These are phyloP conservation scores for Piezodorus guildinii DNA, from an alignment of 1,140 invertebrate genomes.

Conservation along the genomic window DNA sequence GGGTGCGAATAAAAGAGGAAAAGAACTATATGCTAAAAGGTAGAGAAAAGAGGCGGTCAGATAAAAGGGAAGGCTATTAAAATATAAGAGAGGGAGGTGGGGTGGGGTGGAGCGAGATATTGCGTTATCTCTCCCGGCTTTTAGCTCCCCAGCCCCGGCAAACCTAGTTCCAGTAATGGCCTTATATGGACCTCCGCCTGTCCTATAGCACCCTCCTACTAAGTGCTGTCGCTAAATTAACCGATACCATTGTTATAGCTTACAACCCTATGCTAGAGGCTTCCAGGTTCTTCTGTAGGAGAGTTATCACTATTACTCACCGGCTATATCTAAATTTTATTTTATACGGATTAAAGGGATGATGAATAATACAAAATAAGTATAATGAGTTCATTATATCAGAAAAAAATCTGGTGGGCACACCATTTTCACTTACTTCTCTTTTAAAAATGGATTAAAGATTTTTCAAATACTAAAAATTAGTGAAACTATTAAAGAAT, in stretches of 20 bases:
- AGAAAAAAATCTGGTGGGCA: too few relatives aligned
- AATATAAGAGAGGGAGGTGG: neutral
- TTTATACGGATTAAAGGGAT: too few relatives aligned
- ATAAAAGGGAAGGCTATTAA: slow-evolving; percentile 5
- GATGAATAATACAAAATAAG: too few relatives aligned
- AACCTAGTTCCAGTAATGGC: slow-evolving; percentile 4
- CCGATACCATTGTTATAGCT: neutral
- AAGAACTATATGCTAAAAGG: too few relatives aligned
- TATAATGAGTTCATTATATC: too few relatives aligned
- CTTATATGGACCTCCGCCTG: slow-evolving; percentile 2
- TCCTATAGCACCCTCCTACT: neutral
- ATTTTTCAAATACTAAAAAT: too few relatives aligned
- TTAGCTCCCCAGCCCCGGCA: slow-evolving; percentile 1
- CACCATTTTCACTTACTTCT: too few relatives aligned
- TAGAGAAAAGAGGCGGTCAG: neutral
- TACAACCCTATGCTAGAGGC: neutral
- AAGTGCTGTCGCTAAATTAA: neutral
- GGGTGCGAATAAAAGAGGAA: too few relatives aligned
- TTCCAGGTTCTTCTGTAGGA: neutral
- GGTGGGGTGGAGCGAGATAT: neutral
- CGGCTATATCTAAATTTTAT: too few relatives aligned
- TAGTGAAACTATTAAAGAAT: too few relatives aligned
- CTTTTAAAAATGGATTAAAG: too few relatives aligned
- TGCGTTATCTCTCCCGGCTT: neutral
- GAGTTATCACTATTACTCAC: too few relatives aligned